phyloP scores from a whole-genome alignment of 1,140 invertebrate genomes.

The Macrosteles quadrilineatus region DNA sequence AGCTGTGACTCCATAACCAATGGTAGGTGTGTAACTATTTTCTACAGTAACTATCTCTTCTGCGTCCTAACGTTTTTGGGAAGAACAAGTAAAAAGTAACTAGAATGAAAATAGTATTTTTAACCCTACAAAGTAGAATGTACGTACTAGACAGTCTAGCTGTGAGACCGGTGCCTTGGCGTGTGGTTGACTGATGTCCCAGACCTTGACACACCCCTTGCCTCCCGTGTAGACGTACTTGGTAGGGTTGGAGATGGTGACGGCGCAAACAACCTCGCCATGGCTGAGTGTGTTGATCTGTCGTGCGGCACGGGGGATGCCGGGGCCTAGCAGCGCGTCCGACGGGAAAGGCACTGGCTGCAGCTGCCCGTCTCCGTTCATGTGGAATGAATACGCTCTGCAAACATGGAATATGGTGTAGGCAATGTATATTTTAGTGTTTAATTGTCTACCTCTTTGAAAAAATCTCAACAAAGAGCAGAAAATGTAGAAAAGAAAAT shows the following conservation, averaged over 20 bases:
- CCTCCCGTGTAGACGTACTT: slow-evolving; percentile 98
- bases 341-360: slow-evolving; percentile 95
- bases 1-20: too few relatives aligned
- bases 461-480: neutral
- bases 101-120: too few relatives aligned
- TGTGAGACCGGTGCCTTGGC: slow-evolving; percentile 84
- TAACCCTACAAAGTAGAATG: too few relatives aligned
- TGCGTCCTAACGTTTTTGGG: too few relatives aligned
- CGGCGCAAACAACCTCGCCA: slow-evolving; percentile 91
- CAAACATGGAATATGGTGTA: too few relatives aligned
- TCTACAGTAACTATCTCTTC: too few relatives aligned
- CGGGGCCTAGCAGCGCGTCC: slow-evolving; percentile 87
- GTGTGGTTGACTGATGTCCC: slow-evolving; percentile 83
- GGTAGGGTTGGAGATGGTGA: slow-evolving; percentile 84
- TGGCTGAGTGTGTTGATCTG: slow-evolving; percentile 91
- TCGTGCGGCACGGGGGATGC: slow-evolving; percentile 89
- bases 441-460: slow-evolving; percentile 35
- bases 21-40: too few relatives aligned
- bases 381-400: slow-evolving; percentile 92
- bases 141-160: slow-evolving; percentile 85
- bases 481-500: neutral
- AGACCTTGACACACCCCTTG: slow-evolving; percentile 98
- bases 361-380: slow-evolving; percentile 84
- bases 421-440: too few relatives aligned
- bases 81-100: too few relatives aligned